A percentile compares a stretch with the other conserved stretches of the same genome.
phyloP scores from a whole-genome alignment of 2,888 invertebrate genomes.

The Ethmia dodecea region DNA sequence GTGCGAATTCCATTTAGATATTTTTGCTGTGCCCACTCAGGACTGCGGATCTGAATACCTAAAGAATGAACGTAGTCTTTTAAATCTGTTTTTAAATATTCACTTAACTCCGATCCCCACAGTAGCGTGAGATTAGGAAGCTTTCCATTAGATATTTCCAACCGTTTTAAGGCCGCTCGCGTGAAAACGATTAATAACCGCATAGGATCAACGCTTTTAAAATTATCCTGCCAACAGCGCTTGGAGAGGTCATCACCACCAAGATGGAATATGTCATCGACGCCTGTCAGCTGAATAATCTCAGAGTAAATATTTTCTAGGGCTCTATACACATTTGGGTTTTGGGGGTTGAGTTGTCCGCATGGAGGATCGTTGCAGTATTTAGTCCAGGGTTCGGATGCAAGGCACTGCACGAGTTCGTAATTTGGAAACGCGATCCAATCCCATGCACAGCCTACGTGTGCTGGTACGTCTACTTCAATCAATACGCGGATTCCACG shows the following conservation, averaged over 20 bases:
- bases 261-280: constrained; percentile 86
- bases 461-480: constrained; percentile 92
- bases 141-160: constrained; percentile 71
- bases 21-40: constrained; percentile 78
- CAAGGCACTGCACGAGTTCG: constrained; percentile 84
- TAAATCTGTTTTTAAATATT: constrained; percentile 39
- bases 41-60: constrained; percentile 76
- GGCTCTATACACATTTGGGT: constrained; percentile 82
- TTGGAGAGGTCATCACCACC: constrained; percentile 87
- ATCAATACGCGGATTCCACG: constrained; percentile 90
- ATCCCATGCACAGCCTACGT: constrained; percentile 88
- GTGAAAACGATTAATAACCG: constrained; percentile 86
- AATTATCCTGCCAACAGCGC: constrained; percentile 82
- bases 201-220: constrained; percentile 80
- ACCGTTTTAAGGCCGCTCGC: constrained; percentile 72
- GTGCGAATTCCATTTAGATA: constrained; percentile 78
- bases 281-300: constrained; percentile 84
- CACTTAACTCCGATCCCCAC: constrained; percentile 42
- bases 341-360: constrained; percentile 87
- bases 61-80: constrained; percentile 33
- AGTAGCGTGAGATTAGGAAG: constrained; percentile 45
- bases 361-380: constrained; percentile 89
- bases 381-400: constrained; percentile 82
- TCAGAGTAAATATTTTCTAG: constrained; percentile 85
- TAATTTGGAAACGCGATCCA: constrained; percentile 84